Percentiles rank a stretch among this genome's conserved stretches.
Conservation (phyloP, 37 sponge, comb jelly and placozoan genomes). For the Bolinopsis microptera region DNA sequence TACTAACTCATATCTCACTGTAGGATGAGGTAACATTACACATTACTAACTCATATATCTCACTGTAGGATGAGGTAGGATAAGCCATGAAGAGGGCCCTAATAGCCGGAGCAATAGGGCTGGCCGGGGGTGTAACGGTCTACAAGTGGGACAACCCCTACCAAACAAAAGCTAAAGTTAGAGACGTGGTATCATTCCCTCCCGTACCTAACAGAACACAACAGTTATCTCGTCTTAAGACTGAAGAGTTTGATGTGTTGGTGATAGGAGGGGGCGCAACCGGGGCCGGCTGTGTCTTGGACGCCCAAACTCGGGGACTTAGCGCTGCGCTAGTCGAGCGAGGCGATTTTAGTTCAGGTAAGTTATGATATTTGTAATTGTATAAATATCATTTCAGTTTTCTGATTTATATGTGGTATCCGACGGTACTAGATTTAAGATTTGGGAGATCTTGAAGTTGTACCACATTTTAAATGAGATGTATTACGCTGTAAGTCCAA, state of each 20-base stretch:
- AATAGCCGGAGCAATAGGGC: not conserved
- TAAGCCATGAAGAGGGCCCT: not conserved
- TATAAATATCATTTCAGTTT: no score
- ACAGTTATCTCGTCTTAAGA: not conserved
- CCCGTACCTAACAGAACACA: not conserved
- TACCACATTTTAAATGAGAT: no score
- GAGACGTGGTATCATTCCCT: not conserved
- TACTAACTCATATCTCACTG: no score
- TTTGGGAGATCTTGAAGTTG: no score
- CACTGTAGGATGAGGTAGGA: not conserved
- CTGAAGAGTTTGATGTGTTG: conserved; percentile 87
- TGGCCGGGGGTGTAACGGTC: not conserved
- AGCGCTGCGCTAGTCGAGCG: conserved; percentile 90
- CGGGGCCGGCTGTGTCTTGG: conserved; percentile 95
- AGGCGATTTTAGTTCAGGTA: conserved; percentile 91
- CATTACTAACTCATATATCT: no score
- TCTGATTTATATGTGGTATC: no score
- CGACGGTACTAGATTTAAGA: no score
- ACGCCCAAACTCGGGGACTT: conserved; percentile 87
- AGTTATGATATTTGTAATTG: not conserved
- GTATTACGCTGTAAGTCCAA: no score
- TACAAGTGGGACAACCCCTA: conserved; percentile 28
- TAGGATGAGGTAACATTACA: no score
- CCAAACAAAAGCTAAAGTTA: not conserved
- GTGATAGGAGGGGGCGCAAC: conserved; percentile 98